Percentiles rank a stretch among this genome's conserved stretches.
These are phyloP conservation scores for Hypanus sabinus DNA, from an alignment of 2,113 vertebrate genomes.

Conservation along the genomic window DNA sequence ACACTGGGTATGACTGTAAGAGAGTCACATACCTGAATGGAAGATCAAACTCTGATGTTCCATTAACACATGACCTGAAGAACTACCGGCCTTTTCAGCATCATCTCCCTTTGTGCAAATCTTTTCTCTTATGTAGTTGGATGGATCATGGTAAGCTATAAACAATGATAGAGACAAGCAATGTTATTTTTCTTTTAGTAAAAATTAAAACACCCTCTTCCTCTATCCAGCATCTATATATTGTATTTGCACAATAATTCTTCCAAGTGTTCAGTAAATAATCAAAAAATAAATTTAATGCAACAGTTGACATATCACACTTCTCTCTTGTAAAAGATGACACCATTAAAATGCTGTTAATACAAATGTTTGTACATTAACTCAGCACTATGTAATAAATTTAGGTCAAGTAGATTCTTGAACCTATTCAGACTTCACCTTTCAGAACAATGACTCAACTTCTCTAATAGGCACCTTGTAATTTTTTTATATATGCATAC, in stretches of 20 bases:
- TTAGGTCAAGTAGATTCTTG: neutral
- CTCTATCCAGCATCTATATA: neutral
- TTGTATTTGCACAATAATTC: neutral
- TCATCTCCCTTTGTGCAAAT: neutral
- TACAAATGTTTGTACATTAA: too few species aligned
- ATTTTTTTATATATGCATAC: neutral
- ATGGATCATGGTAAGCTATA: constrained; percentile 13
- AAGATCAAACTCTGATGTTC: constrained; percentile 25
- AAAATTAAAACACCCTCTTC: neutral
- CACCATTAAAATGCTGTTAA: neutral
- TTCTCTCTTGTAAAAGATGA: neutral
- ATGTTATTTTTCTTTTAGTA: neutral
- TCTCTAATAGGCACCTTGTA: neutral
- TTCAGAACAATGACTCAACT: neutral
- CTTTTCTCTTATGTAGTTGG: neutral
- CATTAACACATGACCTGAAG: neutral
- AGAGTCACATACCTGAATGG: neutral
- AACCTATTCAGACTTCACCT: neutral
- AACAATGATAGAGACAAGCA: neutral
- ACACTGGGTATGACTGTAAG: neutral
- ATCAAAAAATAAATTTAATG: neutral
- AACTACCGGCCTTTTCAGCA: neutral
- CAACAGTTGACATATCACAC: neutral
- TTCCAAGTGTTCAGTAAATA: neutral
- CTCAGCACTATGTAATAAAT: neutral